Conservation (phyloP, 2,797 vertebrate species). For the Sylvia borin region DNA sequence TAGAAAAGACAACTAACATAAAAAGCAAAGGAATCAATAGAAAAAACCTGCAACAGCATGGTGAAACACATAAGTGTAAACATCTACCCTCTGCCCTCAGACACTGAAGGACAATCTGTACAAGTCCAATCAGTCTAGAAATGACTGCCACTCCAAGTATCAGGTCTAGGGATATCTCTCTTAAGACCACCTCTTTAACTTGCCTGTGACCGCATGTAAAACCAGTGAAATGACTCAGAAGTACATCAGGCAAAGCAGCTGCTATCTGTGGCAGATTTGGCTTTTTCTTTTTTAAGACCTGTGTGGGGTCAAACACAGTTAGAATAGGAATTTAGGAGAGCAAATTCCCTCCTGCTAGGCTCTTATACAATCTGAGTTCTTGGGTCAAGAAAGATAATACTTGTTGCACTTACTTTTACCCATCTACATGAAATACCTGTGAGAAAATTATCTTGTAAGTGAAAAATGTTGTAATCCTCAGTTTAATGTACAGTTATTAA, state of each 20-base stretch:
- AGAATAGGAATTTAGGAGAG: not conserved
- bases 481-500: not conserved
- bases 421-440: not conserved
- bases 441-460: not conserved
- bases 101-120: not conserved
- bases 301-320: not conserved
- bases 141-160: not conserved
- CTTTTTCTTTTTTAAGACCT: not conserved
- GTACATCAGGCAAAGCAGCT: not conserved
- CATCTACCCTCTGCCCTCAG: not conserved
- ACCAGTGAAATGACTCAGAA: not conserved
- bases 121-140: not conserved
- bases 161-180: not conserved
- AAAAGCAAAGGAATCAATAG: not conserved
- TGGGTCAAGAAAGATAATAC: not conserved
- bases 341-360: not conserved
- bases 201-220: not conserved
- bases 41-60: not conserved
- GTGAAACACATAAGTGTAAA: not conserved
- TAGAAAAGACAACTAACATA: not conserved
- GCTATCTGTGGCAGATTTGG: not conserved
- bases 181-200: not conserved
- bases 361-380: not conserved
- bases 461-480: not conserved
- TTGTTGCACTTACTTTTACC: not conserved